These are phyloP conservation scores for Callorhinus ursinus DNA, from an alignment of 2,113 vertebrate genomes.

Conservation along the genomic window DNA sequence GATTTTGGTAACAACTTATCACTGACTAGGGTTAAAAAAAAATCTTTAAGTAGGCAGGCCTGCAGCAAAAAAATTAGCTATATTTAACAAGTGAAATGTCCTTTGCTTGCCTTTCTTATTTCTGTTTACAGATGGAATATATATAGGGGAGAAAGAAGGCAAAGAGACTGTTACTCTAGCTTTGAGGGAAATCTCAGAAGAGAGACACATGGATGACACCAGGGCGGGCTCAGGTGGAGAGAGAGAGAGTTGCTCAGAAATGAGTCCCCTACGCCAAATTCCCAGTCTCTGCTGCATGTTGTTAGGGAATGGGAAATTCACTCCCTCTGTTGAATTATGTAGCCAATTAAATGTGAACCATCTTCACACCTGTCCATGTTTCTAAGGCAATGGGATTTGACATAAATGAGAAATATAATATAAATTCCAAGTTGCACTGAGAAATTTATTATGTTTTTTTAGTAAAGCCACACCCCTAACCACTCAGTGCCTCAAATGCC, in stretches of 20 bases:
- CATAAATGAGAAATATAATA: not conserved
- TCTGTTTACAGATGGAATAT: not conserved
- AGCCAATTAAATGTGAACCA: not conserved
- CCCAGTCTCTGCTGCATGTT: not conserved
- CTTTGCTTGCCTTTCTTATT: not conserved
- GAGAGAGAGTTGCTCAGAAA: not conserved
- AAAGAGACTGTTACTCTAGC: not conserved
- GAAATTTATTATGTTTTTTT: not conserved
- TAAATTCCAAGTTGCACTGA: not conserved
- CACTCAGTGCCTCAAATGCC: not conserved
- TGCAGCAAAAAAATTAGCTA: not conserved
- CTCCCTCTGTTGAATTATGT: not conserved
- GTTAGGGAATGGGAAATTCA: not conserved
- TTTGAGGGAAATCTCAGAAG: not conserved
- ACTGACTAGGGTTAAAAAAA: not conserved
- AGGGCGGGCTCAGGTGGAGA: not conserved
- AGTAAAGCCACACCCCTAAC: not conserved
- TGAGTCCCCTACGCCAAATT: rapidly evolving
- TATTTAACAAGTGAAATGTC: not conserved
- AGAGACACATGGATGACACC: not conserved
- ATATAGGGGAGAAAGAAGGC: not conserved
- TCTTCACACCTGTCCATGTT: not conserved
- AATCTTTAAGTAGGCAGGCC: not conserved
- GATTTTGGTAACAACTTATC: not conserved
- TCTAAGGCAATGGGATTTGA: not conserved